Percentiles rank a stretch among this genome's conserved stretches.
Conservation (phyloP, 1,140 invertebrate genomes). For the Caenorhabditis inopinata region DNA sequence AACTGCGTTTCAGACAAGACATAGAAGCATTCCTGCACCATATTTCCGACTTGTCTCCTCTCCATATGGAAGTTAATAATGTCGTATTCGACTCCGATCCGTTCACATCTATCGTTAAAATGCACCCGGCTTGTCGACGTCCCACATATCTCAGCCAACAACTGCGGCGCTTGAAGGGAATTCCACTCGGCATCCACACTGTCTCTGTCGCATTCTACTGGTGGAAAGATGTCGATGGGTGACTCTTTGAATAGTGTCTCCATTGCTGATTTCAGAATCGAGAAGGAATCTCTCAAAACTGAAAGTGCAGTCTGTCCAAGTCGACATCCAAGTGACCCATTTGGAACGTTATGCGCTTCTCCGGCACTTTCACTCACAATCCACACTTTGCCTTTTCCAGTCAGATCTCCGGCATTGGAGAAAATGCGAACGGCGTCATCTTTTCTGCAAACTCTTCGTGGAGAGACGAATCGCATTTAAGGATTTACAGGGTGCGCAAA, state of each 20-base stretch:
- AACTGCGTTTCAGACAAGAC: no score
- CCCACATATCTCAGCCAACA: conserved; percentile 32
- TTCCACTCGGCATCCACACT: conserved; percentile 32
- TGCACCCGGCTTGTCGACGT: conserved; percentile 45
- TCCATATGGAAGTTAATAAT: conserved; percentile 55
- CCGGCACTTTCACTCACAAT: conserved; percentile 59
- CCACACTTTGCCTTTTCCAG: conserved; percentile 58
- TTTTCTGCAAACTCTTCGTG: conserved; percentile 55
- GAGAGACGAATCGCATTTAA: no score
- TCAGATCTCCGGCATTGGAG: conserved; percentile 41
- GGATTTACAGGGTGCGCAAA: no score
- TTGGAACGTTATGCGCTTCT: conserved; percentile 54
- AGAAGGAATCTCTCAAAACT: conserved; percentile 37
- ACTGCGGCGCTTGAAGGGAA: conserved; percentile 15
- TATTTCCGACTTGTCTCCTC: conserved; percentile 51
- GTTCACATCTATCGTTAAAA: conserved; percentile 59
- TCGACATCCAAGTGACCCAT: conserved; percentile 41
- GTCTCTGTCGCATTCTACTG: conserved; percentile 14
- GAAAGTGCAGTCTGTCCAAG: conserved; percentile 27
- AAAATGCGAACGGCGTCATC: conserved; percentile 36
- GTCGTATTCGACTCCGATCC: conserved; percentile 58
- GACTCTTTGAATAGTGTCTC: neutral
- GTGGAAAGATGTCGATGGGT: neutral
- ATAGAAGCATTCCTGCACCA: no score
- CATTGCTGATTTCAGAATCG: conserved; percentile 28